Conservation (phyloP, 2,113 vertebrate genomes). For the Eidolon helvum region DNA sequence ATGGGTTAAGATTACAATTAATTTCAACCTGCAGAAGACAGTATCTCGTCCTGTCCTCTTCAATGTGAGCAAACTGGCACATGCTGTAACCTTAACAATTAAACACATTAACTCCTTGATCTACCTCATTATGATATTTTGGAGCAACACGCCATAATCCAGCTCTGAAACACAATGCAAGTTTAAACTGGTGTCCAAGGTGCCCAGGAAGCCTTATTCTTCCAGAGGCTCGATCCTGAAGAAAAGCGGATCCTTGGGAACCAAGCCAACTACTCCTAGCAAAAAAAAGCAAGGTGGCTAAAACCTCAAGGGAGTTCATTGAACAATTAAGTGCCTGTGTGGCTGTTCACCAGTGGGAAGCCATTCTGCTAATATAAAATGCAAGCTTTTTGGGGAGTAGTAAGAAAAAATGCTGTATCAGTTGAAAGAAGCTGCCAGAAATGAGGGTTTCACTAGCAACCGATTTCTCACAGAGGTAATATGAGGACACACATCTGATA, state of each 20-base stretch:
- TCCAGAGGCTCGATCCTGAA: neutral
- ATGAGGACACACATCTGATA: neutral
- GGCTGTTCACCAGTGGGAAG: constrained; percentile 7
- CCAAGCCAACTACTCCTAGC: neutral
- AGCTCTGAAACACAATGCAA: neutral
- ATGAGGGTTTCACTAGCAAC: neutral
- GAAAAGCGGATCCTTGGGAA: neutral
- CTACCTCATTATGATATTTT: neutral
- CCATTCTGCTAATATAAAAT: constrained; percentile 2
- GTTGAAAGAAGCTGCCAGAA: constrained; percentile 28
- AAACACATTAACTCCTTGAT: neutral
- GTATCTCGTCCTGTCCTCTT: neutral
- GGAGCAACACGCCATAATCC: neutral
- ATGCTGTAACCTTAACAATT: neutral
- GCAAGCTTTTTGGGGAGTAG: neutral
- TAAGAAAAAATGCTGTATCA: constrained; percentile 40
- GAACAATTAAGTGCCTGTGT: constrained; percentile 49
- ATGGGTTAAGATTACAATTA: neutral
- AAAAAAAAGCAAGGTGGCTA: constrained; percentile 51
- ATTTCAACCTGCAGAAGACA: neutral
- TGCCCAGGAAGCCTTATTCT: neutral
- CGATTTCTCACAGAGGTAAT: constrained; percentile 1
- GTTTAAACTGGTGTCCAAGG: neutral
- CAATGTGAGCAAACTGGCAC: neutral
- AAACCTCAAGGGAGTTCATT: neutral